Conservation (phyloP, 2,113 vertebrate genomes). For the Mesembrinibis cayennensis region DNA sequence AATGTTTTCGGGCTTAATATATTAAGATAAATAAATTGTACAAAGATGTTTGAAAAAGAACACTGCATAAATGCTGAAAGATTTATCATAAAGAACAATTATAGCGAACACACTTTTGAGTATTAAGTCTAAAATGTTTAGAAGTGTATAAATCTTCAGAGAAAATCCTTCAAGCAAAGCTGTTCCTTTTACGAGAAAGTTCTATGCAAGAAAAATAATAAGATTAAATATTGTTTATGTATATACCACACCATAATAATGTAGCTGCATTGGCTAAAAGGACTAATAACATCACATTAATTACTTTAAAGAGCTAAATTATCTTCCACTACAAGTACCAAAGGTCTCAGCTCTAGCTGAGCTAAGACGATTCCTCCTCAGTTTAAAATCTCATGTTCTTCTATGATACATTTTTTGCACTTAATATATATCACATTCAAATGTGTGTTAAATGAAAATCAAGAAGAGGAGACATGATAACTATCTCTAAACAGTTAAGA, state of each 20-base stretch:
- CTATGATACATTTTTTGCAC: neutral
- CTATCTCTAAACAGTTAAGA: neutral
- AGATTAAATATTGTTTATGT: neutral
- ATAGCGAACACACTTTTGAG: neutral
- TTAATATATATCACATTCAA: neutral
- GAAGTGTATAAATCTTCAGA: neutral
- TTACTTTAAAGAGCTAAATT: neutral
- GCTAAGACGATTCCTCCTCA: neutral
- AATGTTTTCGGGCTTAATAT: neutral
- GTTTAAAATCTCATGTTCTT: neutral
- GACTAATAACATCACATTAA: neutral
- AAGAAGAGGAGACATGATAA: neutral
- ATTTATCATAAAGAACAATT: constrained; percentile 3
- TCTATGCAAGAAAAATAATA: neutral
- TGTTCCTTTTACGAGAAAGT: neutral
- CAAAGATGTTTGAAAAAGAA: neutral
- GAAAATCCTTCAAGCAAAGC: neutral
- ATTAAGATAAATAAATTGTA: neutral
- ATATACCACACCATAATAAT: neutral
- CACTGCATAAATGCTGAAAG: neutral
- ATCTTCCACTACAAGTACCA: neutral
- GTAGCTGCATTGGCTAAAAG: constrained; percentile 4
- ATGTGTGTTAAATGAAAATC: neutral
- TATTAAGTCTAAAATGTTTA: constrained; percentile 3
- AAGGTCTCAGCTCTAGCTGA: neutral